These are phyloP conservation scores for Galendromus occidentalis DNA, from an alignment of 1,140 invertebrate species.

Conservation along the genomic window DNA sequence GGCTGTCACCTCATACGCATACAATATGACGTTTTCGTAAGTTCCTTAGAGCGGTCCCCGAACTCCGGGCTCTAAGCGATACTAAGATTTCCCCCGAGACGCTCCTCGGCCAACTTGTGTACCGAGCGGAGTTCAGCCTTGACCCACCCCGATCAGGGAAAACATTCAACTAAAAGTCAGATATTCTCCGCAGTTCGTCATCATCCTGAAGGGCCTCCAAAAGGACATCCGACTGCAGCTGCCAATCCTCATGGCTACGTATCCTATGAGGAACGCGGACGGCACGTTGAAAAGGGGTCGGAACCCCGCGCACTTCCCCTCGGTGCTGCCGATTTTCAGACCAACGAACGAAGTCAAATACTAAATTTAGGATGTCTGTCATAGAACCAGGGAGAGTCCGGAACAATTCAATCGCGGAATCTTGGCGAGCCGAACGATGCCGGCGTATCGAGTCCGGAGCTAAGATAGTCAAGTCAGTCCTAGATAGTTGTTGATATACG, in stretches of 20 bases:
- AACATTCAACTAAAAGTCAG: too few species aligned
- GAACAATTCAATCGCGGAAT: too few species aligned
- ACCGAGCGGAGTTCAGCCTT: too few species aligned
- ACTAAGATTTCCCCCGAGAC: too few species aligned
- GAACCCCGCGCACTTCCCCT: constrained; percentile 61
- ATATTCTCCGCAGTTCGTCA: constrained; percentile 57
- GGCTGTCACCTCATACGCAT: constrained; percentile 86
- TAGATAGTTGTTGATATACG: too few species aligned
- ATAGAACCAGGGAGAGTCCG: neutral
- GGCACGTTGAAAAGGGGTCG: constrained; percentile 36
- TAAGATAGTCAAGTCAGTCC: too few species aligned
- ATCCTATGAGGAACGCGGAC: constrained; percentile 45
- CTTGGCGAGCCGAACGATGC: too few species aligned
- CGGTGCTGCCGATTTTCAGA: constrained; percentile 70
- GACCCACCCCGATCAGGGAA: too few species aligned
- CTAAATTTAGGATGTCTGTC: neutral
- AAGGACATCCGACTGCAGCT: constrained; percentile 78
- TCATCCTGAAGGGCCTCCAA: constrained; percentile 69
- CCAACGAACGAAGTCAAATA: constrained; percentile 28
- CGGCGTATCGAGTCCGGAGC: too few species aligned
- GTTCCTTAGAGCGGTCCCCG: constrained; percentile 26
- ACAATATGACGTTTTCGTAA: constrained; percentile 81
- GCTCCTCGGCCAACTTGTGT: too few species aligned
- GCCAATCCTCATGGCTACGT: constrained; percentile 79
- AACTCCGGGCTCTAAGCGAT: too few species aligned